Evolutionary conservation across 1,140 invertebrate species (phyloP).

Genomic region (Aphis gossypii): DNA sequence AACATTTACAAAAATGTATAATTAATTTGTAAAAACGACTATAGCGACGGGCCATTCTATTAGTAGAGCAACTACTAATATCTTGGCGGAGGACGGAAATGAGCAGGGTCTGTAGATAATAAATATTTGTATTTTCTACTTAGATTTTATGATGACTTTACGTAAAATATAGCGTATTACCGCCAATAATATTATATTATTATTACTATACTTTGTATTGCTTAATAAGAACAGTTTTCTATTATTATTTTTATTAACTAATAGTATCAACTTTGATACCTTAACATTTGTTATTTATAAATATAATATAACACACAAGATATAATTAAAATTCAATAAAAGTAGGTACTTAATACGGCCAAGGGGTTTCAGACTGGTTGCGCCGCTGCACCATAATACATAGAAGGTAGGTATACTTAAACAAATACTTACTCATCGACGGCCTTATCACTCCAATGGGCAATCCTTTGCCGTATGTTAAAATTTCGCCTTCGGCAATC

Average conservation of each 20-base stretch:
- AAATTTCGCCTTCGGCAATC: conserved; percentile 70
- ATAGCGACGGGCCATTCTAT: neutral
- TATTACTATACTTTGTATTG: neutral
- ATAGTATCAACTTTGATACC: too few species aligned
- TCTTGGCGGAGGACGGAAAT: neutral
- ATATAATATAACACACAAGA: too few species aligned
- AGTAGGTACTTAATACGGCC: neutral
- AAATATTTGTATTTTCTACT: neutral
- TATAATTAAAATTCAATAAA: too few species aligned
- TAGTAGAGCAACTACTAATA: neutral
- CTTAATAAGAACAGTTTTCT: neutral
- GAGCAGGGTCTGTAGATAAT: too few species aligned
- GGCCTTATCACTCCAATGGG: conserved; percentile 70
- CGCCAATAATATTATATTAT: neutral
- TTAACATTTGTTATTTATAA: too few species aligned
- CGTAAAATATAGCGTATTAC: neutral
- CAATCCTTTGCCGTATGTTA: conserved; percentile 67
- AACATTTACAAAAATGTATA: neutral
- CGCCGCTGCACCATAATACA: neutral
- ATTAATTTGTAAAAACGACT: neutral
- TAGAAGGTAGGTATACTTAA: too few species aligned
- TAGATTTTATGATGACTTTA: neutral
- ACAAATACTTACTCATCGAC: conserved; percentile 65
- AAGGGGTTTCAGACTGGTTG: neutral
- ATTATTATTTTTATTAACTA: too few species aligned